phyloP scores from a whole-genome alignment of 1,140 invertebrate genomes.

The Patella vulgata region DNA sequence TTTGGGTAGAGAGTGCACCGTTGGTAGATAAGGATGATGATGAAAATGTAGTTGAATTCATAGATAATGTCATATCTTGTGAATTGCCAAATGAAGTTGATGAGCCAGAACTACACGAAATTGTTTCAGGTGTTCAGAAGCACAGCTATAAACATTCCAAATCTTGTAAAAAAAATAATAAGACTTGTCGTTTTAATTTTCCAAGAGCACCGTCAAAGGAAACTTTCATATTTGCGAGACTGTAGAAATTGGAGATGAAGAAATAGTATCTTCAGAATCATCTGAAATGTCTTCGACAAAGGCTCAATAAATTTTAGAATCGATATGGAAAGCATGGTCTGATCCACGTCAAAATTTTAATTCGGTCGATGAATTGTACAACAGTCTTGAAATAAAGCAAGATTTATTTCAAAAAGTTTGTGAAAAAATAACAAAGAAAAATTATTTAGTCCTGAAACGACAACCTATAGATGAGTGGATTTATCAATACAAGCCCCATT shows the following conservation, averaged over 20 bases:
- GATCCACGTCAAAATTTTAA: neutral
- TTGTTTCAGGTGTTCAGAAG: too few relatives aligned
- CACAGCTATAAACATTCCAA: slow-evolving; percentile 36
- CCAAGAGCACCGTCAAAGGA: slow-evolving; percentile 7
- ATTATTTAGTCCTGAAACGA: slow-evolving; percentile 13
- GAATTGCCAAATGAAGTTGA: too few relatives aligned
- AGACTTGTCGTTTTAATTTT: too few relatives aligned
- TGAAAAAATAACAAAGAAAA: slow-evolving; percentile 11
- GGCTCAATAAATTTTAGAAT: slow-evolving; percentile 14
- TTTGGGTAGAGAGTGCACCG: too few relatives aligned
- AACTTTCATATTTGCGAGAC: slow-evolving; percentile 17
- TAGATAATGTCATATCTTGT: too few relatives aligned
- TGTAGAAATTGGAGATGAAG: slow-evolving; percentile 1
- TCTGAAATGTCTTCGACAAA: neutral
- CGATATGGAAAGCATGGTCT: slow-evolving; percentile 5
- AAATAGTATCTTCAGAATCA: neutral
- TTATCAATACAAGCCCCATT: slow-evolving; percentile 20
- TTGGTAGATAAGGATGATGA: too few relatives aligned
- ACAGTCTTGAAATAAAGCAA: too few relatives aligned
- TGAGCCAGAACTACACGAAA: too few relatives aligned
- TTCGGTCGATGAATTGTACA: neutral
- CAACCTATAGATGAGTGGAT: slow-evolving; percentile 11
- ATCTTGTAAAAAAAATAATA: too few relatives aligned
- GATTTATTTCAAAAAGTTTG: slow-evolving; percentile 12
- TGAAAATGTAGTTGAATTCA: too few relatives aligned